phyloP scores from a whole-genome alignment of 2,113 vertebrate species.

The Vulpes ferrilata region DNA sequence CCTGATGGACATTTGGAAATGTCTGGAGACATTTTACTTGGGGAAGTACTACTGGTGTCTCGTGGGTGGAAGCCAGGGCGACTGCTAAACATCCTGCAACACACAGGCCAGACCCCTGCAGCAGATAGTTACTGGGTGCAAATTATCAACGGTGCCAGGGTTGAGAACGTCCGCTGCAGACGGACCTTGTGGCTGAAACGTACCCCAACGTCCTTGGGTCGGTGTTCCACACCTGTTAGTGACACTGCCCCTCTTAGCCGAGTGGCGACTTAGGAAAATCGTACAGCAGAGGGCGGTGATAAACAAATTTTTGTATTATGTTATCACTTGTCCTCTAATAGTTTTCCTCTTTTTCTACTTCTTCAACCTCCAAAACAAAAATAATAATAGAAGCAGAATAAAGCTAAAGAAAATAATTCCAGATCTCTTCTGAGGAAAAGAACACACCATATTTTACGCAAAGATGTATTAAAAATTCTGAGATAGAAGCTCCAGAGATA shows the following conservation, averaged over 20 bases:
- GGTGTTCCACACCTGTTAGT: neutral
- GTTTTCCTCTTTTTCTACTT: constrained; percentile 4
- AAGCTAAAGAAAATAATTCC: neutral
- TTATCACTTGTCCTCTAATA: neutral
- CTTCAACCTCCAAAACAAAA: constrained; percentile 37
- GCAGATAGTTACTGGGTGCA: neutral
- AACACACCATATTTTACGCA: neutral
- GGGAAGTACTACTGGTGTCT: neutral
- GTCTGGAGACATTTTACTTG: neutral
- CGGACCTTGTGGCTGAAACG: neutral
- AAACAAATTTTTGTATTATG: constrained; percentile 10
- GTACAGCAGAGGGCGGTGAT: constrained; percentile 50
- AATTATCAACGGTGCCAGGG: neutral
- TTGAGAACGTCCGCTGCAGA: neutral
- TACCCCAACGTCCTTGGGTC: neutral
- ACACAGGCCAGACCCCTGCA: neutral
- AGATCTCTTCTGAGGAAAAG: neutral
- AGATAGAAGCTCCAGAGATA: neutral
- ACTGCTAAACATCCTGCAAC: neutral
- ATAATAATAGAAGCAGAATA: neutral
- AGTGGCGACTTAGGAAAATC: neutral
- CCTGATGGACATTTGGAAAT: neutral
- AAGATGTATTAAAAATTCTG: constrained; percentile 2
- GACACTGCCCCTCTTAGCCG: neutral
- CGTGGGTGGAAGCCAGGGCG: neutral